Evolutionary conservation across 2,113 vertebrate genomes (phyloP).

Genomic region (Gopherus evgoodei): DNA sequence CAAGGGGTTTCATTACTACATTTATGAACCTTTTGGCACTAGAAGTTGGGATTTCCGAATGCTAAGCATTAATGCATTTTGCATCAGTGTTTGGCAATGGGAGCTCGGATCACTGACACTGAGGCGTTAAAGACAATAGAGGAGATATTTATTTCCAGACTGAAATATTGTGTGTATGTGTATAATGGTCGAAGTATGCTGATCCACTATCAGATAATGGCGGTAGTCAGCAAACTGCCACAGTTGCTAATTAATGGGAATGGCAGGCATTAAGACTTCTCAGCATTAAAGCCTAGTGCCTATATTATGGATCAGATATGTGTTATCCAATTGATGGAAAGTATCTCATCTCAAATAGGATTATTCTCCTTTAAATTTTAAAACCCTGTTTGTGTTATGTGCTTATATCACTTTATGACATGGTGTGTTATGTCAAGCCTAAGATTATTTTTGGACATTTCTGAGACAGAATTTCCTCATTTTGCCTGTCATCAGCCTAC

Average conservation of each 20-base stretch:
- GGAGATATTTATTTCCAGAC: slow-evolving; percentile 22
- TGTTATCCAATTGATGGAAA: slow-evolving; percentile 69
- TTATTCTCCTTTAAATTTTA: slow-evolving; percentile 71
- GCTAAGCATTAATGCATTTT: slow-evolving; percentile 72
- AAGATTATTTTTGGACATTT: slow-evolving; percentile 74
- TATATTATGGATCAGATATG: slow-evolving; percentile 64
- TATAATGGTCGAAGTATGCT: not conserved
- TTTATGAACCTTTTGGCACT: slow-evolving; percentile 71
- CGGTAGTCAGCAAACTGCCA: not conserved
- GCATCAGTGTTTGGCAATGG: slow-evolving; percentile 26
- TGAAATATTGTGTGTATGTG: not conserved
- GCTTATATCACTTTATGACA: slow-evolving; percentile 69
- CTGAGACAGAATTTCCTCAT: slow-evolving; percentile 63
- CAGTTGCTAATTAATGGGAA: not conserved
- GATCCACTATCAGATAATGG: not conserved
- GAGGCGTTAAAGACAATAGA: slow-evolving; percentile 43
- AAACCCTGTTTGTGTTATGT: slow-evolving; percentile 65
- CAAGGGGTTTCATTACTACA: slow-evolving; percentile 71
- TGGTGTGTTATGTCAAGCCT: slow-evolving; percentile 63
- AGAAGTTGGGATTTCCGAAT: slow-evolving; percentile 59
- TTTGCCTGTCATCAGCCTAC: slow-evolving; percentile 70
- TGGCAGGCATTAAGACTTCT: slow-evolving; percentile 16
- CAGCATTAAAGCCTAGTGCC: not conserved
- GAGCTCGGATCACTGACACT: slow-evolving; percentile 20
- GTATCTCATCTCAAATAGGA: slow-evolving; percentile 62